These are phyloP conservation scores for Triplophysa tibetana DNA, from an alignment of 2,113 vertebrate genomes.

Conservation along the genomic window DNA sequence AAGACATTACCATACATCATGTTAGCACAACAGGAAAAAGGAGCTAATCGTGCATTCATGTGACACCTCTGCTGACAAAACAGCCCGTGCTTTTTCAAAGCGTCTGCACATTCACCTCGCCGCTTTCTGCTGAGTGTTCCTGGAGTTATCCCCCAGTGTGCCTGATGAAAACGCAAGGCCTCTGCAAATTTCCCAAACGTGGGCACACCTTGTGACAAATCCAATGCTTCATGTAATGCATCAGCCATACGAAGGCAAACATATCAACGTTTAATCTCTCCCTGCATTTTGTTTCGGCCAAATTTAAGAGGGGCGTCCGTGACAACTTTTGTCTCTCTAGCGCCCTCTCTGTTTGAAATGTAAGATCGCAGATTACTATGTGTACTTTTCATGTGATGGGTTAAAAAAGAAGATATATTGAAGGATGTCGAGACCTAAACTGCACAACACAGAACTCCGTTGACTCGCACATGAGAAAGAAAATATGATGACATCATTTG, in stretches of 20 bases:
- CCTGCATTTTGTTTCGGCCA: slow-evolving; percentile 45
- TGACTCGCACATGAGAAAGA: no score
- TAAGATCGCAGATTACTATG: no score
- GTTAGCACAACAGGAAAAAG: slow-evolving; percentile 27
- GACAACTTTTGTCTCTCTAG: no score
- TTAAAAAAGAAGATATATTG: no score
- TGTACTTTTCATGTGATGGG: no score
- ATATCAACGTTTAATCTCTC: slow-evolving; percentile 51
- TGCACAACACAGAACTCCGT: no score
- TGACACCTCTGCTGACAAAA: slow-evolving; percentile 57
- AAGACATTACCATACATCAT: slow-evolving; percentile 21
- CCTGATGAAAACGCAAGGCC: slow-evolving; percentile 46
- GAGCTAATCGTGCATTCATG: slow-evolving; percentile 47
- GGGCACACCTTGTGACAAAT: slow-evolving; percentile 45
- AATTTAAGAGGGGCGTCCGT: not conserved
- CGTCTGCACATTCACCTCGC: slow-evolving; percentile 52
- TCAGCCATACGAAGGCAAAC: slow-evolving; percentile 45
- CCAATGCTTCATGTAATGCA: slow-evolving; percentile 49
- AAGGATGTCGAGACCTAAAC: no score
- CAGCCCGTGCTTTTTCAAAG: slow-evolving; percentile 44
- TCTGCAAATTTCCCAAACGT: slow-evolving; percentile 51
- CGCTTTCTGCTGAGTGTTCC: slow-evolving; percentile 40
- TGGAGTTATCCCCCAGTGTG: slow-evolving; percentile 38
- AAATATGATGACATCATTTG: no score
- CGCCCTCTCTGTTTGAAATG: no score